Evolutionary conservation across 1,140 invertebrate species (phyloP).

Genomic region (Drosophila willistoni): DNA sequence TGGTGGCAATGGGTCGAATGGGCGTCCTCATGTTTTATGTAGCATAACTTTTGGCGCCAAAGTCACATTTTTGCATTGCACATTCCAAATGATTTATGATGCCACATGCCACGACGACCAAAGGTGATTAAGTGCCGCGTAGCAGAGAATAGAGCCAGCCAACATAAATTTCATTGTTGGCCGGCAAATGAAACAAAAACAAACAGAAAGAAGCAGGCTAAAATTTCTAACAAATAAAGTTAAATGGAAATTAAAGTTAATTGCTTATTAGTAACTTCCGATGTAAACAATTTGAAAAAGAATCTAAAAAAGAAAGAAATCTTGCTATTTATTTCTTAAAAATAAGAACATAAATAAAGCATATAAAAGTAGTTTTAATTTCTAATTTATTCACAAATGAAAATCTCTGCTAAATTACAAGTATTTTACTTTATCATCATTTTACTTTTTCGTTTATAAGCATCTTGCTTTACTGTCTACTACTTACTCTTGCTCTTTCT

Average conservation of each 20-base stretch:
- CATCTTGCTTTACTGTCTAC: neutral
- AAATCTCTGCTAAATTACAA: too few relatives aligned
- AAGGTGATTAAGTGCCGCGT: slow-evolving; percentile 55
- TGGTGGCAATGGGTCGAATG: slow-evolving; percentile 13
- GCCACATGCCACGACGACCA: slow-evolving; percentile 47
- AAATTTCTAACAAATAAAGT: neutral
- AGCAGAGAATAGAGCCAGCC: slow-evolving; percentile 33
- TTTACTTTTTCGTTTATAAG: neutral
- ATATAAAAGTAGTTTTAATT: too few relatives aligned
- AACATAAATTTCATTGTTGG: slow-evolving; percentile 5
- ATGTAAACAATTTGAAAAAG: neutral
- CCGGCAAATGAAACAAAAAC: neutral
- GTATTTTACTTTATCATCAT: neutral
- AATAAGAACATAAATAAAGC: too few relatives aligned
- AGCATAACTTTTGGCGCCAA: slow-evolving; percentile 73
- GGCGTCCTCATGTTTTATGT: slow-evolving; percentile 54
- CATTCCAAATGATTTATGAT: slow-evolving; percentile 53
- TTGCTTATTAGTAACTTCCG: too few relatives aligned
- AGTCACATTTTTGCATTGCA: slow-evolving; percentile 53
- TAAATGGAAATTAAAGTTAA: too few relatives aligned
- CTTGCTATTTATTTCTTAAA: too few relatives aligned
- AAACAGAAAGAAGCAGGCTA: neutral
- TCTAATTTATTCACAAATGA: too few relatives aligned
- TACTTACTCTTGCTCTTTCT: neutral
- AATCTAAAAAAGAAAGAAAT: too few relatives aligned